A percentile compares a stretch with the other conserved stretches of the same genome.
These are phyloP conservation scores for Proterorhinus semilunaris DNA, from an alignment of 2,113 vertebrate species.

Conservation along the genomic window DNA sequence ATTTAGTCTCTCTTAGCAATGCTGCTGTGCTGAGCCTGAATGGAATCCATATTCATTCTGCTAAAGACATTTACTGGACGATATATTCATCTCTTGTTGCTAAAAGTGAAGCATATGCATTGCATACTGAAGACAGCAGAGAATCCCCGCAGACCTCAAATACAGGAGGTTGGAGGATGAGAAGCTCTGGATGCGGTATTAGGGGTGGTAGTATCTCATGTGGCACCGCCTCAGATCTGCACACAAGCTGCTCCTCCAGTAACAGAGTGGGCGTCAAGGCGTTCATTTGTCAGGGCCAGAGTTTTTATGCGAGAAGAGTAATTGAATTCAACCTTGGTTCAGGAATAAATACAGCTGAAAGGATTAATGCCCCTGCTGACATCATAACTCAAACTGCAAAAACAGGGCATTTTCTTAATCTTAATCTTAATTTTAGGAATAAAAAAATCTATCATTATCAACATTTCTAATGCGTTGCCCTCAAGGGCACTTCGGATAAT, in stretches of 20 bases:
- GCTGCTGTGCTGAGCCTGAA: slow-evolving; percentile 28
- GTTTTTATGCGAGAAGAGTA: slow-evolving; percentile 14
- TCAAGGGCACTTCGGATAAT: slow-evolving; percentile 6
- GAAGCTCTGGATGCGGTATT: neutral
- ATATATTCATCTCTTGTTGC: slow-evolving; percentile 11
- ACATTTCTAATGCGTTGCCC: neutral
- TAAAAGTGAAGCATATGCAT: neutral
- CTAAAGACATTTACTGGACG: slow-evolving; percentile 27
- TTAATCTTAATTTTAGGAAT: neutral
- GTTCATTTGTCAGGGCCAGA: slow-evolving; percentile 19
- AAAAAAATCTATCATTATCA: neutral
- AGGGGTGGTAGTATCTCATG: slow-evolving; percentile 15
- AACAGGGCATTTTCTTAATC: neutral
- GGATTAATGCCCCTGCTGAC: neutral
- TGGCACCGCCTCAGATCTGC: slow-evolving; percentile 33
- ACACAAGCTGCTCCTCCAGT: slow-evolving; percentile 24
- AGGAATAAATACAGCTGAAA: neutral
- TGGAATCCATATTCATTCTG: slow-evolving; percentile 14
- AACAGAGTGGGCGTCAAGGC: slow-evolving; percentile 35
- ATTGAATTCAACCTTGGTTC: slow-evolving; percentile 13
- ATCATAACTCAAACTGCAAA: neutral
- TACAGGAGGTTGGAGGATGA: neutral
- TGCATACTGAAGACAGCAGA: neutral
- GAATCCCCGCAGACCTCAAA: neutral
- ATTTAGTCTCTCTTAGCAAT: slow-evolving; percentile 45